These are phyloP conservation scores for Acrocephalus kingi DNA, from an alignment of 2,113 vertebrate genomes.

Conservation along the genomic window DNA sequence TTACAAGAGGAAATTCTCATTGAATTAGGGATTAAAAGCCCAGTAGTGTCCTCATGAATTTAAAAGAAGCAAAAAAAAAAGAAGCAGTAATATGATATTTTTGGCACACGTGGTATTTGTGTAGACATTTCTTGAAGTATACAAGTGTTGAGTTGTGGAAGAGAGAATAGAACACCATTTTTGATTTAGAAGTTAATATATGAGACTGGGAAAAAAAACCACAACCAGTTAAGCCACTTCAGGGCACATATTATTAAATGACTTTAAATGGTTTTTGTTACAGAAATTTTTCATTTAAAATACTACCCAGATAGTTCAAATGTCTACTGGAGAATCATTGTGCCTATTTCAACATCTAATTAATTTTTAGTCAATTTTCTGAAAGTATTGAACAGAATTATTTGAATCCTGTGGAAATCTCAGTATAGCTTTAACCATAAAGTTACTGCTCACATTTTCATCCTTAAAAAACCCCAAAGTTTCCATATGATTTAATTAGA, in stretches of 20 bases:
- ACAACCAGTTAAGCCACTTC: neutral
- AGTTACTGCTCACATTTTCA: neutral
- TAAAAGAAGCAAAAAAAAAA: neutral
- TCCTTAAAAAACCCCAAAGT: rapidly evolving
- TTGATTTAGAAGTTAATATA: neutral
- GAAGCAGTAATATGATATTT: neutral
- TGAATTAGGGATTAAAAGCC: neutral
- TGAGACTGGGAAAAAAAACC: neutral
- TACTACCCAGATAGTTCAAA: neutral
- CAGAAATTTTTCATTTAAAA: neutral
- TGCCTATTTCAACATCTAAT: neutral
- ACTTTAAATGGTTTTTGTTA: neutral
- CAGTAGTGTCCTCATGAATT: neutral
- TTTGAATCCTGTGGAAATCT: neutral
- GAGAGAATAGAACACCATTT: neutral
- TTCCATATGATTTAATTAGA: neutral
- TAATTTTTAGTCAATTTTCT: neutral
- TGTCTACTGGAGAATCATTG: neutral
- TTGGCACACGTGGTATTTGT: neutral
- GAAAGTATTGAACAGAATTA: neutral
- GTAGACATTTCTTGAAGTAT: neutral
- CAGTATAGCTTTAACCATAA: neutral
- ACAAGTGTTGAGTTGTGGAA: neutral
- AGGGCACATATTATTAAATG: rapidly evolving
- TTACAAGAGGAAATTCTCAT: neutral